Conservation (phyloP, 2,797 vertebrate genomes). For the Podarcis siculus region DNA sequence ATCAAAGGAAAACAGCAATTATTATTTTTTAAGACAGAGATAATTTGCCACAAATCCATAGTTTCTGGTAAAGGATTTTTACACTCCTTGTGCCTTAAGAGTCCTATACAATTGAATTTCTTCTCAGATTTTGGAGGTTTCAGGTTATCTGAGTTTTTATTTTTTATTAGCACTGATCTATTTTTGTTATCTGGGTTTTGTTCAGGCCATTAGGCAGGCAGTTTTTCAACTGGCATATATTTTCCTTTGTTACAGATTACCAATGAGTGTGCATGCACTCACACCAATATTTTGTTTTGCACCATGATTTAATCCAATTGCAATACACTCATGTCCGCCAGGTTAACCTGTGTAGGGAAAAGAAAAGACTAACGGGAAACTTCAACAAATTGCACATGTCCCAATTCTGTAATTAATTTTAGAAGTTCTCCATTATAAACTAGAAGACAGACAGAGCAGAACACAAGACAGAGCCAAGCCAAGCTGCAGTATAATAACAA, state of each 20-base stretch:
- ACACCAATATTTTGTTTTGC: neutral
- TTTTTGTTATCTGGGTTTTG: neutral
- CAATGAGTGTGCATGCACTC: neutral
- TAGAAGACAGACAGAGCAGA: neutral
- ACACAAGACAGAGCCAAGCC: neutral
- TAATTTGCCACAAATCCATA: slow-evolving; percentile 20
- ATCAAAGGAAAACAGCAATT: slow-evolving; percentile 24
- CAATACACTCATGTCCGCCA: too few relatives aligned
- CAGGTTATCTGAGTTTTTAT: neutral
- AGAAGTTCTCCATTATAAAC: neutral
- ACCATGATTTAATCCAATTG: neutral
- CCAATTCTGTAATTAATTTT: neutral
- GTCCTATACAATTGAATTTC: neutral
- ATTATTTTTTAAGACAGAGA: slow-evolving; percentile 27
- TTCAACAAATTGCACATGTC: neutral
- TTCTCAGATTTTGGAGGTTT: neutral
- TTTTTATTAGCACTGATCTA: neutral
- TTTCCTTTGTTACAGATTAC: neutral
- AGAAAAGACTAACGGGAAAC: neutral
- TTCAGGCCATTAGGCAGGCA: neutral
- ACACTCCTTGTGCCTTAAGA: neutral
- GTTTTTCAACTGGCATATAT: neutral
- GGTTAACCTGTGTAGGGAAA: neutral
- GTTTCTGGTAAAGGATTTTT: slow-evolving; percentile 18
- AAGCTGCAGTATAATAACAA: neutral